Base-by-base conservation (phyloP, 2,797 vertebrate genomes). In the Phylloscopus collybita region DNA sequence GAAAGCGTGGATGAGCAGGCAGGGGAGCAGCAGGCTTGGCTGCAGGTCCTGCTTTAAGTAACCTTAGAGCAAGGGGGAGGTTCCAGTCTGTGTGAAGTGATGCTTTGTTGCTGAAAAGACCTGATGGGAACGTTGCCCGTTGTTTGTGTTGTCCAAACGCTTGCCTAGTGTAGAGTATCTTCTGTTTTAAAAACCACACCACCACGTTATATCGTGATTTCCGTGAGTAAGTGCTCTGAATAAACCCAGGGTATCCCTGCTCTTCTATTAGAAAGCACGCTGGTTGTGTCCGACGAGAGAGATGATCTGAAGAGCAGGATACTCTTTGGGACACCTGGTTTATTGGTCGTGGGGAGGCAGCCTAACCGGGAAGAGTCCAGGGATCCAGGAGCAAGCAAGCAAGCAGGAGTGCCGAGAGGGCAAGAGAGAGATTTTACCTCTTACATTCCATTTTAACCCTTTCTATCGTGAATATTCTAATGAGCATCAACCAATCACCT, bases 111-210 rank as follows among this genome's bases (percentile, higher is more conserved):
- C 27, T 88, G 2, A 40, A 76, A 51, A 32, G n/a, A 36, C 51
- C 54, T 22, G 10, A 9, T 14, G 47, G 79, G 75, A 83, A 2
- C 23, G 0, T 25, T 67, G 49, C 60, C 34, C 1, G 0, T 30
- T 30, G 0, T 42, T 73, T 76, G 44, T 82, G 38, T 61, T 90
- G 25, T 73, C 64, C 80, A 2, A 79, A 62, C n/a, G 5, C 14
- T 38, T 45, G 14, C 5, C 27, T 42, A 1, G 10, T 5, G 25
- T 36, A 10, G 61, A 56, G 15, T 45, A 25, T 19, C 10, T n/a
- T 64, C 17, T 65, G 8, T 54, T 8, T 64, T 86, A 20, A 54
- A 78, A 88, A 10, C 15, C 32, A 25, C 2, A 2, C 44, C 44
- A 5, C 15, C 9, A 0, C 21, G 1, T 42, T 42, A 3, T 27